Base-by-base conservation (phyloP, 2,888 invertebrate genomes). In the Teleogryllus oceanicus region DNA sequence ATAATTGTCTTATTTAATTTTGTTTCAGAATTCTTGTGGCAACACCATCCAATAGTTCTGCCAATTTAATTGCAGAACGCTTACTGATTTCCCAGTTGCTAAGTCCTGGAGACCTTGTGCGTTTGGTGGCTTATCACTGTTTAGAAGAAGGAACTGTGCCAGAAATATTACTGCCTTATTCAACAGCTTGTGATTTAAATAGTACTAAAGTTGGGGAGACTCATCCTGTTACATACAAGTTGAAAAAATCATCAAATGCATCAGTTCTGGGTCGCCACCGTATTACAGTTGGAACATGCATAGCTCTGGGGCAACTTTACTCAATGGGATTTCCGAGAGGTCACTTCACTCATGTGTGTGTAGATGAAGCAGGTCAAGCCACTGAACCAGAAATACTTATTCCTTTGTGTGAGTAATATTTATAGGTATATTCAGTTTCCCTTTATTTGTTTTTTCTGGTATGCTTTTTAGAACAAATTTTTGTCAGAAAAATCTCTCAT, bases 281-380 rank as follows among this genome's bases (percentile, higher is more conserved):
- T 76, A 91, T 98, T 20, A 94, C 95, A 3, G 91, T 98, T 75
- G 92, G 94, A n/a, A 98, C 98, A 0, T 97, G 96, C 85, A 88
- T 89, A 13, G 91, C 93, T 24, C 87, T 96, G 0, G 96, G 96
- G 0, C 87, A 90, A 77, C 87, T 96, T 21, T 88, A 91, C 80
- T 90, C 89, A 80, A 90, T 94, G 89, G 92, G 91, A 2, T 91
- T 96, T 82, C 85, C 85, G 21, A 88, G 89, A 80, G 94, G 93
- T 1, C 96, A 97, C 86, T 98, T 97, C 85, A 94, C 96, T 0
- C 98, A 98, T 85, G 90, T 96, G 0, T 90, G 98, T 81, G 89
- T 98, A 18, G 98, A 98, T 85, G 98, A 98, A 89, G 96, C 97
- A 10, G 98, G 97, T 0, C 97, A 98, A 87, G 94, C 95, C 11